Evolutionary conservation across 2,113 vertebrate genomes (phyloP), one percentile per base, ranked within the genome.

Genomic region (Hydrochoerus hydrochaeris): DNA sequence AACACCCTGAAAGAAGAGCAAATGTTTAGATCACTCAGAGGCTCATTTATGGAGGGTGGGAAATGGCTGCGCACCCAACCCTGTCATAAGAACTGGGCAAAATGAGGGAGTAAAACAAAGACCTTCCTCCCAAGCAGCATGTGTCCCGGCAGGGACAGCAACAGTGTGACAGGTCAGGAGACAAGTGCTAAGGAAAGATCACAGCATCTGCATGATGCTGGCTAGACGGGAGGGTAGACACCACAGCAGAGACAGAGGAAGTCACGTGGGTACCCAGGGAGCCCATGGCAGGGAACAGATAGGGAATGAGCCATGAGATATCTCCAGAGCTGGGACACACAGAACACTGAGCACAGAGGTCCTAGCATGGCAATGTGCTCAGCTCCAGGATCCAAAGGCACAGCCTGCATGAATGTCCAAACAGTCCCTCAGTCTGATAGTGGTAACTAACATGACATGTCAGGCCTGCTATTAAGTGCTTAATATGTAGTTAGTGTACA

Each of bases 1-100:
- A 89, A 99, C 97, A 87, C 98, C 99, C 99, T 99, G 97, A 90
- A 84, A 94, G 98, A 2, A 65, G 41, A 60, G 69, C 58, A 82
- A 57, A 38, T 10, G 44, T 13, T 19, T 35, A 69, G 38, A 35
- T 35, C 24, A 46, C 7, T 85, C n/a, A 8, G 13, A 1, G 3
- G 30, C 7, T 89, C 65, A 2, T 17, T 77, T 0, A 49, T 63
- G 41, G n/a, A 30, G 20, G 35, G 28, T 0, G 14, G 44, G 11
- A 49, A 12, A 30, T 1, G 2, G 14, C 35, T 26, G 3, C 7
- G 14, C 13, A 16, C 12, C 83, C n/a, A 38, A 7, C 8, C 20
- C 22, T 28, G 3, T 16, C 17, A 20, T 17, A 32, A 67, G 62
- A 86, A 41, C 1, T 1, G n/a, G 9, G 9, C 5, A 30, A 16